These are phyloP conservation scores for Pristionchus maxplancki DNA, from an alignment of 2,888 invertebrate genomes.

Conservation along the genomic window DNA sequence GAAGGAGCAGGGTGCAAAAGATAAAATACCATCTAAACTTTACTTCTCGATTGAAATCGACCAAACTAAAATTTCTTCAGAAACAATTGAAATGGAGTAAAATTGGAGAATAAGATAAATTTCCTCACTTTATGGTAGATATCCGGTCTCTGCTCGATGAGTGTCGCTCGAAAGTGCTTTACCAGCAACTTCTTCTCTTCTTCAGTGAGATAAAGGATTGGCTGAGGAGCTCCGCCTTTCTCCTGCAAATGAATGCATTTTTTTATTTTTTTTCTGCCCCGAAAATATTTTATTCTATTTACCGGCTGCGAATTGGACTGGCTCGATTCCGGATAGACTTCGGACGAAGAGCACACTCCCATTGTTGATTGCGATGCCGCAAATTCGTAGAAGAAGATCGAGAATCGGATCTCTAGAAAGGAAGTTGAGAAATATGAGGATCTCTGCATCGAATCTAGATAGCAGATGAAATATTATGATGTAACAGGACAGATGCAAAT, in stretches of 20 bases:
- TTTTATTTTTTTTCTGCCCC: too few relatives aligned
- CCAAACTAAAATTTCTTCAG: background rate
- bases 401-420: background rate
- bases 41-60: too few relatives aligned
- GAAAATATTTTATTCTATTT: background rate
- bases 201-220: background rate
- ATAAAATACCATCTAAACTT: too few relatives aligned
- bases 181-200: slow-evolving; percentile 24
- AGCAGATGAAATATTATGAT: background rate
- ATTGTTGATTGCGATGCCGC: background rate
- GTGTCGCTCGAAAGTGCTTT: slow-evolving; percentile 52
- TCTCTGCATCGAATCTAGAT: too few relatives aligned
- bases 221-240: slow-evolving; percentile 8
- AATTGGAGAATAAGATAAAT: too few relatives aligned
- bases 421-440: background rate
- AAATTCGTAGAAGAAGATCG: too few relatives aligned
- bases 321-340: background rate
- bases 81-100: too few relatives aligned
- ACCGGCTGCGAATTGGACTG: background rate
- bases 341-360: slow-evolving; percentile 10
- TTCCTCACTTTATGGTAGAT: slow-evolving; percentile 52
- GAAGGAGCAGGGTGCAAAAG: background rate
- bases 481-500: background rate
- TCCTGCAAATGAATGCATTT: background rate
- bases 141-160: slow-evolving; percentile 54